Conservation (phyloP, 1,140 invertebrate species). For the Drosophila tropicalis region DNA sequence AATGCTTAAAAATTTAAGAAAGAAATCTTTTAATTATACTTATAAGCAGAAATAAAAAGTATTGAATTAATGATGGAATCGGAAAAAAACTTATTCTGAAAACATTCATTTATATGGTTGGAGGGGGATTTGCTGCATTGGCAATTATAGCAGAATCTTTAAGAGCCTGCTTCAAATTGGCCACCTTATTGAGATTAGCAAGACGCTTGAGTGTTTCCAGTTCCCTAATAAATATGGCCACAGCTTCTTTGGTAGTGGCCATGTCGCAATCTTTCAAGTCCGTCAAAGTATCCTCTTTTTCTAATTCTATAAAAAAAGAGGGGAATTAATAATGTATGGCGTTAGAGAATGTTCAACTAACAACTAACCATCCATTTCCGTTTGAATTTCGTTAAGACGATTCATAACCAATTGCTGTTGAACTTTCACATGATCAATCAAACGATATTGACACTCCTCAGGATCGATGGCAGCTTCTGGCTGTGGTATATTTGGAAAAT, state of each 20-base stretch:
- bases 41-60: not conserved
- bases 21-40: not conserved
- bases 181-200: slow-evolving; percentile 70
- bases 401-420: slow-evolving; percentile 89
- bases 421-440: slow-evolving; percentile 91
- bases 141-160: slow-evolving; percentile 35
- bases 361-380: slow-evolving; percentile 88
- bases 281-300: slow-evolving; percentile 61
- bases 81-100: not conserved
- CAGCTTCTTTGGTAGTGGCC: slow-evolving; percentile 66
- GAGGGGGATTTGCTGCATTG: slow-evolving; percentile 12
- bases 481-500: slow-evolving; percentile 86
- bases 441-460: slow-evolving; percentile 89
- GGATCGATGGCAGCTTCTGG: slow-evolving; percentile 92
- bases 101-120: not conserved
- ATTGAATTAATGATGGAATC: not conserved
- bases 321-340: not conserved
- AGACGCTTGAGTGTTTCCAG: slow-evolving; percentile 71
- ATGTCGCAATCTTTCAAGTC: slow-evolving; percentile 64
- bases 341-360: not conserved
- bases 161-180: slow-evolving; percentile 53
- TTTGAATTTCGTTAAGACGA: slow-evolving; percentile 89
- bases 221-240: slow-evolving; percentile 73
- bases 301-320: slow-evolving; percentile 55
- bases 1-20: too few species aligned